Evolutionary conservation across 1,140 invertebrate genomes (phyloP), one percentile per base, ranked within the genome.

Genomic region (Acromyrmex echinatior): DNA sequence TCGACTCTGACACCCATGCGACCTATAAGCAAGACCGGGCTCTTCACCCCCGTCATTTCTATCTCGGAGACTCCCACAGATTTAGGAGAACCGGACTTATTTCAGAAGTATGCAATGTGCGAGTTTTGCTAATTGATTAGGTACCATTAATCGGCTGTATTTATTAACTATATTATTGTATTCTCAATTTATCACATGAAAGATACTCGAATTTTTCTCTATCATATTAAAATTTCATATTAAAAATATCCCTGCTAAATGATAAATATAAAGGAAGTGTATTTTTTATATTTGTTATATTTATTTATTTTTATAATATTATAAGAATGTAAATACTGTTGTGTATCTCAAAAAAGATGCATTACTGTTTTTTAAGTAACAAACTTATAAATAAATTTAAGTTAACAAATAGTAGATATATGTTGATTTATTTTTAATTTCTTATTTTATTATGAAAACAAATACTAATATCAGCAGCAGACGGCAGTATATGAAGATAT

Each of bases 1-100:
- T 95, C 94, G 95, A 95, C 94, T 94, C 92, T 93, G 91, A 93
- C 93, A 94, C 92, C 92, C 90, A 90, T 87, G 90, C 90, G 87
- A 91, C 90, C 85, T 86, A 87, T 91, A 89, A 91, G 87, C 90
- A 91, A 31, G 31, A 89, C 80, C 87, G 53, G 70, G 90, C 66
- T 45, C 39, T 84, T 73, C 56, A 68, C 66, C 73, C 76, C 62
- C 84, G 28, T 65, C 60, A 39, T 51, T 28, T 35, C 63, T 28
- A 66, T 70, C 77, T 88, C 84, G 25, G 21, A 28, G 56, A 63
- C 71, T 60, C 65, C 60, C 70, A 73, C 68, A 76, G 45, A 90
- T 74, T 63, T 63, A 45, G 28, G 16, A 35, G 35, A 76, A 51
- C 25, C 9, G 39, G 51, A 71, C 71, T 56, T 86, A 18, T 39